Evolutionary conservation across 2,888 invertebrate genomes (phyloP), one percentile per base, ranked within the genome.

Genomic region (Sthenelais limicola): DNA sequence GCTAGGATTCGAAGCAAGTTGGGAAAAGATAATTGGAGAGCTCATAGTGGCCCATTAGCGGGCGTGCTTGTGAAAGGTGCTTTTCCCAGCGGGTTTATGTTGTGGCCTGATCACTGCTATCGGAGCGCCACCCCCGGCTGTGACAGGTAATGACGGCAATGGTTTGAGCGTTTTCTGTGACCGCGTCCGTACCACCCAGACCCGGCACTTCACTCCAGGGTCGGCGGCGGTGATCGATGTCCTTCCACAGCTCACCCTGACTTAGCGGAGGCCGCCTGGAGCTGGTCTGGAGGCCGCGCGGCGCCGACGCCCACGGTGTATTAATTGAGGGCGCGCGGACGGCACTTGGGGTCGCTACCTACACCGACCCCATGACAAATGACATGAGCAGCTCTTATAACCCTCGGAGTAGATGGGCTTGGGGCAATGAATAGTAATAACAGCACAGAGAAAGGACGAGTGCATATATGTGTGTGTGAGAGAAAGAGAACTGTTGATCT

Each of bases 311-410:
- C 62, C 62, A 43, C 62, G 38, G 62, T 26, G 62, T 33, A 62
- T 62, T 62, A 62, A 62, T 62, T 62, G 62, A 62, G 62, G 62
- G 62, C 62, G 62, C 62, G 62, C 62, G 62, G 62, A 4, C 35
- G 7, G 56, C 62, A 9, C 38, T 43, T 4, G 38, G 62, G 43
- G 43, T 9, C 21, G 51, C 38, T 3, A 3, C 62, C 62, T 35
- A 38, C 38, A 56, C 56, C 56, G 33, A 43, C 38, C 35, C 38
- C 4, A 35, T 62, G 62, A 62, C 62, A 62, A 62, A 62, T 38
- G 62, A 62, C 62, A 38, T 24, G 56, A 1, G 4, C 32, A 3
- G 30, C 30, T 15, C n/a, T n/a, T n/a, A n/a, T n/a, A n/a, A n/a
- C n/a, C n/a, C n/a, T n/a, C n/a, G n/a, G n/a, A n/a, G n/a, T n/a